Evolutionary conservation across 2,797 vertebrate species (phyloP).

Genomic region (Lepidocolaptes lacrymiger): DNA sequence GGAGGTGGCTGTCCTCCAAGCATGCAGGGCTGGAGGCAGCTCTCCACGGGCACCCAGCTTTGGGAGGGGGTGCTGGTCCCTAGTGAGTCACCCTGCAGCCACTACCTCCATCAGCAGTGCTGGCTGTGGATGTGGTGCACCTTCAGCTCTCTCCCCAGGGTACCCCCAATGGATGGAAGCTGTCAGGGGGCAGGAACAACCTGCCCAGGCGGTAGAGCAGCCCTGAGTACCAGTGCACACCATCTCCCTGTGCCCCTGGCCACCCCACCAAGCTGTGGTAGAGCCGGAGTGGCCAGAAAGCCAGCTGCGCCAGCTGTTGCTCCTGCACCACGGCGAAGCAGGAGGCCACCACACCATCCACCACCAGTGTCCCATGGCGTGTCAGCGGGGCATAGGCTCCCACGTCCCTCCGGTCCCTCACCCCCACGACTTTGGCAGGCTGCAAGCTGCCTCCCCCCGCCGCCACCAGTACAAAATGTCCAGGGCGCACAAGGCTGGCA

Average conservation of each 20-base stretch:
- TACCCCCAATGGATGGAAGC: slow-evolving; percentile 87
- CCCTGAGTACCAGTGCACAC: slow-evolving; percentile 93
- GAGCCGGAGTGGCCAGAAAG: slow-evolving; percentile 88
- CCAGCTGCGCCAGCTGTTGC: slow-evolving; percentile 88
- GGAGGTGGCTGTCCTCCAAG: background rate
- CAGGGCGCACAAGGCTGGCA: slow-evolving; percentile 86
- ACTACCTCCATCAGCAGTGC: background rate
- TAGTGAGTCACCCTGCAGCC: background rate
- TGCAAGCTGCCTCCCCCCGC: slow-evolving; percentile 41
- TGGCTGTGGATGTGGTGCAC: background rate
- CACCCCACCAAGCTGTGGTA: slow-evolving; percentile 81
- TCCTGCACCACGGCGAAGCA: slow-evolving; percentile 91
- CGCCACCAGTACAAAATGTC: slow-evolving; percentile 87
- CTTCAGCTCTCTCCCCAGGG: slow-evolving; percentile 79
- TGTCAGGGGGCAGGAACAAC: slow-evolving; percentile 82
- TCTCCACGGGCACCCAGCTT: background rate
- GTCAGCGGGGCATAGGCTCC: slow-evolving; percentile 92
- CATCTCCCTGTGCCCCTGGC: slow-evolving; percentile 73
- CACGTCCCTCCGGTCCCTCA: slow-evolving; percentile 73
- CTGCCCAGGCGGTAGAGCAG: slow-evolving; percentile 87
- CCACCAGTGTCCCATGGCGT: slow-evolving; percentile 88
- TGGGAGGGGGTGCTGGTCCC: background rate
- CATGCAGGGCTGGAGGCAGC: background rate
- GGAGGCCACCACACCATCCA: slow-evolving; percentile 89
- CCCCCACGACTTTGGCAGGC: slow-evolving; percentile 81